These are phyloP conservation scores for Tetranychus truncatus DNA, from an alignment of 2,888 invertebrate species.

Conservation along the genomic window DNA sequence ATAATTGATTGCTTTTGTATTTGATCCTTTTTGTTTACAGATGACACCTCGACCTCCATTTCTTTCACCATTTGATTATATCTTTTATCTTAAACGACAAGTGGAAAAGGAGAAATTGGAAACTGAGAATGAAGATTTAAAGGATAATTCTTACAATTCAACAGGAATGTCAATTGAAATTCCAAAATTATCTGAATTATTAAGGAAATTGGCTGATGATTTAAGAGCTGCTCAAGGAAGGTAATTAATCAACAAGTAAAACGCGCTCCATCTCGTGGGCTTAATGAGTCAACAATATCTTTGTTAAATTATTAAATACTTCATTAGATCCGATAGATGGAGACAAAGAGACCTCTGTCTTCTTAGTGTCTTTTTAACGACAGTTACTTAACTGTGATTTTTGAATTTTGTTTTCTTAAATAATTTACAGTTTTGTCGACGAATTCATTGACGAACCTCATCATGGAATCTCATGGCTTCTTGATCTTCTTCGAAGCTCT, in stretches of 20 bases:
- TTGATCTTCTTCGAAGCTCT: conserved; percentile 66
- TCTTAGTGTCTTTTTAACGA: not conserved
- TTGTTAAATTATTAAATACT: not conserved
- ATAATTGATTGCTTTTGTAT: not conserved
- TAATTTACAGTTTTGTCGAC: conserved; percentile 57
- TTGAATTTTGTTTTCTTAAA: conserved; percentile 17
- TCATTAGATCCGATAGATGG: not conserved
- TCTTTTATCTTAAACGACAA: conserved; percentile 24
- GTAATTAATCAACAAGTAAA: conserved; percentile 12
- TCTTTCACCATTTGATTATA: conserved; percentile 24
- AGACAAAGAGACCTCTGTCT: not conserved
- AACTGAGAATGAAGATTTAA: not conserved
- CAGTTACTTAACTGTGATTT: too few species aligned
- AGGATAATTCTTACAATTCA: conserved; percentile 19
- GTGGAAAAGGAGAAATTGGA: conserved; percentile 21
- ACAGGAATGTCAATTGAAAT: conserved; percentile 23
- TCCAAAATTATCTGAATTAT: conserved; percentile 23
- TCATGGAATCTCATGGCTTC: conserved; percentile 62
- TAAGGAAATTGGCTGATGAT: conserved; percentile 24
- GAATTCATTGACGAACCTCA: conserved; percentile 73
- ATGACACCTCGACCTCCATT: conserved; percentile 22
- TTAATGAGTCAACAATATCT: too few species aligned
- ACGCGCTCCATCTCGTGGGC: too few species aligned
- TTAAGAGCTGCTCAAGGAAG: conserved; percentile 23
- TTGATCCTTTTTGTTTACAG: not conserved